phyloP scores from a whole-genome alignment of 2,888 invertebrate genomes.

The Rhabditoides inermis region DNA sequence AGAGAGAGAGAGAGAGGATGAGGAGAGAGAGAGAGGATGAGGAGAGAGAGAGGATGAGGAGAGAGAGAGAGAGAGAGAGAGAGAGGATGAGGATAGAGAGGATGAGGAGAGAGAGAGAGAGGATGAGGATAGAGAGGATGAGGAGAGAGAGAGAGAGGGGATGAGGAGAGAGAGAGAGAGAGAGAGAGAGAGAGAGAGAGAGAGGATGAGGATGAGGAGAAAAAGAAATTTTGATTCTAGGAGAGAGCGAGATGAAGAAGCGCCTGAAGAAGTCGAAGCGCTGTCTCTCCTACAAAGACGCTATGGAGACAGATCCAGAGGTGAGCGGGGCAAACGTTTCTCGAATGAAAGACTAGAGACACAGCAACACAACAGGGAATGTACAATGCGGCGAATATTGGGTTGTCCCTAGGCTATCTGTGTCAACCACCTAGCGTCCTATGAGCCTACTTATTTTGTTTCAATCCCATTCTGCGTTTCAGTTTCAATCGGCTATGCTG shows the following conservation, averaged over 20 bases:
- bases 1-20: constrained; percentile 10
- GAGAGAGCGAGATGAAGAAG: too few relatives aligned
- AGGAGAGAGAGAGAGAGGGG: constrained; percentile 4
- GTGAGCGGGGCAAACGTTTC: too few relatives aligned
- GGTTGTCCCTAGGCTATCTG: constrained; percentile 11
- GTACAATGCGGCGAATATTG: too few relatives aligned
- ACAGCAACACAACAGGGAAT: too few relatives aligned
- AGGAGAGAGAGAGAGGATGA: constrained; percentile 13
- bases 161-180: constrained; percentile 10
- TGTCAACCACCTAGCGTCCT: constrained; percentile 12
- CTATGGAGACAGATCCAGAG: too few relatives aligned
- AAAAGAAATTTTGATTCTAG: too few relatives aligned
- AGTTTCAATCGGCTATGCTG: too few relatives aligned
- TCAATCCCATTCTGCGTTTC: not conserved
- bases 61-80: constrained; percentile 12
- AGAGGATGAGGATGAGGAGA: not conserved
- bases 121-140: constrained; percentile 4
- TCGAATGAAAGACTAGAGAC: too few relatives aligned
- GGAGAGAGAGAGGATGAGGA: constrained; percentile 9
- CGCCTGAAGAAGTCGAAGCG: too few relatives aligned
- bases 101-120: constrained; percentile 7
- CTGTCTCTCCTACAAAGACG: too few relatives aligned
- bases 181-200: not conserved
- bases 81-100: constrained; percentile 3
- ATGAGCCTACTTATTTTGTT: constrained; percentile 11